Evolutionary conservation across 2,888 invertebrate species (phyloP), one percentile per base, ranked within the genome.

Genomic region (Cephus rjabovi): DNA sequence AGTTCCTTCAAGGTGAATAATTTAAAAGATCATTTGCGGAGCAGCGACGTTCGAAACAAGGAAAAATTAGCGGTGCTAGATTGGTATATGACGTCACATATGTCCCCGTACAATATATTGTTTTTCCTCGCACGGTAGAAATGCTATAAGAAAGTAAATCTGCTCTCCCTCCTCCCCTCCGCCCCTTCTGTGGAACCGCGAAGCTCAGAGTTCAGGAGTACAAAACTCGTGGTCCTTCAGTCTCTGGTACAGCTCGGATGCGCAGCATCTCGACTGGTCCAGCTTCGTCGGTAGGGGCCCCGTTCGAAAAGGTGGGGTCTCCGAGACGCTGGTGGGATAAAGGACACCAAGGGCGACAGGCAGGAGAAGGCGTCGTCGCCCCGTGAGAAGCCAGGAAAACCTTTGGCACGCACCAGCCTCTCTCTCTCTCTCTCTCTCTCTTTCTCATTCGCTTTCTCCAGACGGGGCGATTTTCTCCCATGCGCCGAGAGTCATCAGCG

Each of bases 371-470:
- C 87, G 87, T 87, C 87, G 87, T 87, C 86, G 86, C 86, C 82
- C 81, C 90, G 90, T 91, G 91, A 90, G 90, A 91, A 90, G 90
- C 89, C 86, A 88, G 90, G 90, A 89, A 90, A 91, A 90, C 87
- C 87, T 89, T 90, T 90, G 88, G 88, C 89, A 89, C 89, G 90
- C 90, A 89, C 88, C 88, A 85, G 86, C 84, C 34, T 34, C 34
- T 34, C 34, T 34, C 34, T 34, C 34, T 34, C 34, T 34, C 33
- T 34, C 33, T 68, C 56, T 40, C 69, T 34, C 12, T 11, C 68
- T n/a, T 73, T 77, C 75, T 33, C 79, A 73, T 23, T 75, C 76
- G 69, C 76, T 73, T 12, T 12, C 37, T 37, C 12, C 4, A 37
- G 37, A 40, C 1, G 40, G 12, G 40, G 15, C 15, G 4, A 40